Conservation (phyloP, 2,113 vertebrate species). For the Alligator mississippiensis region DNA sequence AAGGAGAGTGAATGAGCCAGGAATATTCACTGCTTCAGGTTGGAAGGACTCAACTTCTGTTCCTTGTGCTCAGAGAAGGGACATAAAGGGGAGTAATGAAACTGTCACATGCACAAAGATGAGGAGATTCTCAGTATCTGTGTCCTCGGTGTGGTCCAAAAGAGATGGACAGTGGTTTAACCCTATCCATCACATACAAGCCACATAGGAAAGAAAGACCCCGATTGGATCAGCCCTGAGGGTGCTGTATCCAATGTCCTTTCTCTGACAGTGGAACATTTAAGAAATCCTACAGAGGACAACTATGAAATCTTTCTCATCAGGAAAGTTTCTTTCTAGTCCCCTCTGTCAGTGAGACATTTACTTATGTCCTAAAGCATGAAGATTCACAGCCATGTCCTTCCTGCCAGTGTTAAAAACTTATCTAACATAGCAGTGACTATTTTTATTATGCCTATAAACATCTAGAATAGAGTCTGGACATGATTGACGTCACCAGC, state of each 20-base stretch:
- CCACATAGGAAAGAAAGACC: background rate
- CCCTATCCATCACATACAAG: background rate
- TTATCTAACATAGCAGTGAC: background rate
- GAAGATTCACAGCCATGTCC: accelerated
- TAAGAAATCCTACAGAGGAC: accelerated
- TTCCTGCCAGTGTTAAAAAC: background rate
- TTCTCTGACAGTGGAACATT: background rate
- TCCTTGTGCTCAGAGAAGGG: background rate
- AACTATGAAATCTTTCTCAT: accelerated
- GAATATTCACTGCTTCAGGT: too few species aligned
- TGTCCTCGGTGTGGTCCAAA: background rate
- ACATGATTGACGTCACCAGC: accelerated
- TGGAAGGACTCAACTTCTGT: background rate
- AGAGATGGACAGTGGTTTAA: background rate
- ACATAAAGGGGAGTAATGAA: background rate
- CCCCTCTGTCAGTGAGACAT: background rate
- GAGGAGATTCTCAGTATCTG: background rate
- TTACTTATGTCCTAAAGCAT: background rate
- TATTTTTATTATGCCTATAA: accelerated
- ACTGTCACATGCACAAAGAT: background rate
- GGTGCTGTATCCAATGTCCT: background rate
- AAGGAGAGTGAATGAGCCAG: background rate
- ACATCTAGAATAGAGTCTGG: accelerated
- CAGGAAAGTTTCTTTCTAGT: background rate
- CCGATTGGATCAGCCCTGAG: background rate